These are phyloP conservation scores for Eospalax fontanierii DNA, from an alignment of 2,797 vertebrate genomes.

Conservation along the genomic window DNA sequence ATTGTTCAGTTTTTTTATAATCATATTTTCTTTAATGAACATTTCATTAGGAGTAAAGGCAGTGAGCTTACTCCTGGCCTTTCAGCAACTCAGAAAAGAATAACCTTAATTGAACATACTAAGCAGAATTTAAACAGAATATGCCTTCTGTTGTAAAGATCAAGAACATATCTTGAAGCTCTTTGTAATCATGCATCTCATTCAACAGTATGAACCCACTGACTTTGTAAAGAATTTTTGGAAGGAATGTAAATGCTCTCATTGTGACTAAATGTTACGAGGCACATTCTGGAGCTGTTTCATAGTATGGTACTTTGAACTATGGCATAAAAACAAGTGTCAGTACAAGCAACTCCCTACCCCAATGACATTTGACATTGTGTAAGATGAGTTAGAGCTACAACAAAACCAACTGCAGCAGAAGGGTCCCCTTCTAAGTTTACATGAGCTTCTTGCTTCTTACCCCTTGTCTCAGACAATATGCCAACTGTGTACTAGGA, in stretches of 20 bases:
- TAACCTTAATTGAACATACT: conserved; percentile 23
- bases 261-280: conserved; percentile 77
- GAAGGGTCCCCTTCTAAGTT: conserved; percentile 63
- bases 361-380: conserved; percentile 68
- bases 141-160: conserved; percentile 40
- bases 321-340: conserved; percentile 75
- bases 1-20: not conserved
- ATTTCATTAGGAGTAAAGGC: not conserved
- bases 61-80: not conserved
- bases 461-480: conserved; percentile 78
- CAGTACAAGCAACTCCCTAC: conserved; percentile 43
- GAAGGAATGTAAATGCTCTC: conserved; percentile 72
- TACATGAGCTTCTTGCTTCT: conserved; percentile 69
- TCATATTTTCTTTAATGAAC: conserved; percentile 21
- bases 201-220: conserved; percentile 36
- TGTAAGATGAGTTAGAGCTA: conserved; percentile 64
- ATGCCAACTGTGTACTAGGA: conserved; percentile 69
- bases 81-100: conserved; percentile 17
- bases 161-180: not conserved
- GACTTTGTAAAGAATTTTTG: conserved; percentile 67
- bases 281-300: conserved; percentile 75
- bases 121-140: conserved; percentile 2
- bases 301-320: conserved; percentile 75
- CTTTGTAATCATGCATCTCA: conserved; percentile 5
- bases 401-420: conserved; percentile 52